These are phyloP conservation scores for Cotesia typhae DNA, from an alignment of 1,140 invertebrate genomes.

Conservation along the genomic window DNA sequence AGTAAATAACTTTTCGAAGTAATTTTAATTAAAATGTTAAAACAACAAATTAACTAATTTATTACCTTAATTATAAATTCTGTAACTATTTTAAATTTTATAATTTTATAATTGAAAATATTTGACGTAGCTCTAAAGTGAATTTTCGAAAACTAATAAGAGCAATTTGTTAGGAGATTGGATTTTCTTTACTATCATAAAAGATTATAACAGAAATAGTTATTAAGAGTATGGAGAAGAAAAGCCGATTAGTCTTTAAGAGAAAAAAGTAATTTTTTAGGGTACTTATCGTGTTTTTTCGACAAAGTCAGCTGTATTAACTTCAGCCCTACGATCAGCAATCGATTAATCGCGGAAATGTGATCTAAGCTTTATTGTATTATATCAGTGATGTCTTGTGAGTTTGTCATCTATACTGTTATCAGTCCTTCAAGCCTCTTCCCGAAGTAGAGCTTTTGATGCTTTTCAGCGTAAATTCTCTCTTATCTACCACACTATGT, in stretches of 20 bases:
- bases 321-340: background rate
- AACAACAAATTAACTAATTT: no score
- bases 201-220: no score
- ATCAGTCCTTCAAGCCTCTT: background rate
- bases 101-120: no score
- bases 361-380: constrained; percentile 15
- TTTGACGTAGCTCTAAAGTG: no score
- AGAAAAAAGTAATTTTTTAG: constrained; percentile 8
- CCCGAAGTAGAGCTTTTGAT: background rate
- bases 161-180: no score
- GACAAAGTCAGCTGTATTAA: background rate
- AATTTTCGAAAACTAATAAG: no score
- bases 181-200: no score
- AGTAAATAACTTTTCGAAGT: no score
- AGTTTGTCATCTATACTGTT: constrained; percentile 5
- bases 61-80: no score
- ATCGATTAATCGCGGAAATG: constrained; percentile 16
- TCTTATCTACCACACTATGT: no score
- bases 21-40: no score
- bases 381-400: background rate
- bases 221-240: background rate
- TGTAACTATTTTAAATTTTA: no score
- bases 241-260: background rate
- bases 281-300: background rate
- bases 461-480: background rate